Base-by-base conservation (phyloP, 2,888 invertebrate species). In the Psococerastis gibbosa region DNA sequence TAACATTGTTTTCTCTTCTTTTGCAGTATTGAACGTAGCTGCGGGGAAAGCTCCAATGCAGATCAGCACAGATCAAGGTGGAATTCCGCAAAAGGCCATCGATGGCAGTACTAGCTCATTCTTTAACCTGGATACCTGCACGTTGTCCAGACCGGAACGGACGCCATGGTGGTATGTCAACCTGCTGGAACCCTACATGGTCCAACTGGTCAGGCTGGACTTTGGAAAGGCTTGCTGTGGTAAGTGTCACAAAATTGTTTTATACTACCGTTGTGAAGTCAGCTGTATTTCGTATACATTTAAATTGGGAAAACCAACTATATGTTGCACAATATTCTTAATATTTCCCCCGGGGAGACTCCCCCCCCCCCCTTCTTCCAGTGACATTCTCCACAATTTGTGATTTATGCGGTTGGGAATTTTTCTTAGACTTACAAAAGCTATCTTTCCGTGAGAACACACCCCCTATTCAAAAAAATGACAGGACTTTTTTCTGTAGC, bases 21-120 rank as follows among this genome's bases (percentile, higher is more conserved):
- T n/a, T n/a, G n/a, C 72, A 91, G 91, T 91, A 27, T 61, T 91
- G 41, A 91, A 91, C 63, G 89, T 91, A 46, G 91, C 89, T 0
- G 88, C 88, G 2, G 91, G 91, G 22, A 91, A 91, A 60, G 91
- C 91, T 0, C 88, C 91, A 1, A 91, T 91, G 89, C 91, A 91
- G 61, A 78, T 78, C 3, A 85, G 83, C 46, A 83, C 81, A 0
- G 77, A 81, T 35, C 75, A 75, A 2, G 74, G 77, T 9, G 89
- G 88, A 11, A 80, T 85, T 9, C 88, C 89, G 0, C 89, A 91
- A 60, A 78, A 82, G 50, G 89, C 89, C 3, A 79, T 91, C 42
- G 91, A 91, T 57, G 89, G 89, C 35, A 87, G 87, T 59, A 87
- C 89, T 5, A 76, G 84, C 15, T 75, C 78, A 31, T 72, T 75